Evolutionary conservation across 2,113 vertebrate genomes (phyloP).

Genomic region (Pachypanchax playfairii): DNA sequence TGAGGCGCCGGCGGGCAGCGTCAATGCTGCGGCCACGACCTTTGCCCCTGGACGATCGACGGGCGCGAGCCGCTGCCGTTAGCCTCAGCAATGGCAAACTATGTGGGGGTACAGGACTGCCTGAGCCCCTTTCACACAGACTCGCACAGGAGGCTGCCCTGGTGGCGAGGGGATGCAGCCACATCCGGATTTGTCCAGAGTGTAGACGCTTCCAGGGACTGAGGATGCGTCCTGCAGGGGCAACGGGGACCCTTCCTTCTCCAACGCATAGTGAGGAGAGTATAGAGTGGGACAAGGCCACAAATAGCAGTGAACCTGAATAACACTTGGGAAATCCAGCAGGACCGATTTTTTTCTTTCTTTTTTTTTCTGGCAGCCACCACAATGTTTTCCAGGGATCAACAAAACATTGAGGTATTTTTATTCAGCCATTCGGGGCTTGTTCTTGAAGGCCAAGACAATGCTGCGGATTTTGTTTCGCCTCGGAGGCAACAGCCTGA

Average conservation of each 20-base stretch:
- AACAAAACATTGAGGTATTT: conserved; percentile 51
- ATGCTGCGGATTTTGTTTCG: conserved; percentile 42
- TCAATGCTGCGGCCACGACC: conserved; percentile 80
- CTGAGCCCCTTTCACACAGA: conserved; percentile 92
- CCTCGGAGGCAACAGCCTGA: conserved; percentile 48
- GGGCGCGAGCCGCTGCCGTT: conserved; percentile 81
- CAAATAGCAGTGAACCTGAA: conserved; percentile 96
- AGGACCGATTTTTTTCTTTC: conserved; percentile 49
- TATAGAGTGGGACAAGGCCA: conserved; percentile 94
- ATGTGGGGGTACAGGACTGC: conserved; percentile 85
- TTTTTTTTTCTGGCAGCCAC: conserved; percentile 52
- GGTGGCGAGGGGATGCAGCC: conserved; percentile 91
- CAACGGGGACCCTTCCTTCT: conserved; percentile 74
- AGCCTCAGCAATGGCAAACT: conserved; percentile 93
- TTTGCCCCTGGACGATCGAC: conserved; percentile 82
- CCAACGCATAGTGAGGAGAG: conserved; percentile 91
- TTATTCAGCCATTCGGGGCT: conserved; percentile 48
- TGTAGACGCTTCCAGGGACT: conserved; percentile 95
- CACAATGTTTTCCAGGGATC: conserved; percentile 55
- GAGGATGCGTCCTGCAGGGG: conserved; percentile 78
- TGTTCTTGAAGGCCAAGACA: conserved; percentile 47
- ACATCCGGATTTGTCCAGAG: conserved; percentile 95
- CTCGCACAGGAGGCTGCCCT: conserved; percentile 92
- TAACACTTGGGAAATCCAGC: conserved; percentile 69
- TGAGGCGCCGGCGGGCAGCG: conserved; percentile 80